A percentile compares a stretch with the other conserved stretches of the same genome.
phyloP scores from a whole-genome alignment of 2,113 vertebrate genomes.

The Archocentrus centrarchus region DNA sequence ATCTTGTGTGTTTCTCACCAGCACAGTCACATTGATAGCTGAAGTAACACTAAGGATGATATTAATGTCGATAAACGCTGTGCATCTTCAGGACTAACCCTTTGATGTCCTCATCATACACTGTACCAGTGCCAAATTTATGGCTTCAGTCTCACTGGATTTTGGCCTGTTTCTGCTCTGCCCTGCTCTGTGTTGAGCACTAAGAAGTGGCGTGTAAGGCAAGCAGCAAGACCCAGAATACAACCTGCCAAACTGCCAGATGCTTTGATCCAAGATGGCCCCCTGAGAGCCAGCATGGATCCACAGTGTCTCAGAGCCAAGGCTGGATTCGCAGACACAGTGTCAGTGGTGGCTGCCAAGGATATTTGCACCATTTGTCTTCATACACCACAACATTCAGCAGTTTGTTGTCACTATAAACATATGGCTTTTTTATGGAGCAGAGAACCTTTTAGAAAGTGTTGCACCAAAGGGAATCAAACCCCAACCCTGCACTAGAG shows the following conservation, averaged over 20 bases:
- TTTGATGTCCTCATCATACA: constrained; percentile 77
- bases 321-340: constrained; percentile 63
- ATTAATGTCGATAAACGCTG: constrained; percentile 57
- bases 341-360: constrained; percentile 61
- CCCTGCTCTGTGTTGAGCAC: constrained; percentile 56
- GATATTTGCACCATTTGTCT: constrained; percentile 76
- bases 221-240: constrained; percentile 69
- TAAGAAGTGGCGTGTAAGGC: constrained; percentile 64
- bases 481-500: not conserved
- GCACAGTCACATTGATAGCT: constrained; percentile 49
- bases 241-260: constrained; percentile 73
- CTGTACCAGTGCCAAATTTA: constrained; percentile 48
- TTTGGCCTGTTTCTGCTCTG: constrained; percentile 54
- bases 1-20: constrained; percentile 60
- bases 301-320: constrained; percentile 60
- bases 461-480: constrained; percentile 8
- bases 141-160: constrained; percentile 41
- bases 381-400: constrained; percentile 53
- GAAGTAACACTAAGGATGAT: constrained; percentile 48
- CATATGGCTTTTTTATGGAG: constrained; percentile 30
- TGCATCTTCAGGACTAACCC: constrained; percentile 60
- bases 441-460: not conserved
- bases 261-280: constrained; percentile 78
- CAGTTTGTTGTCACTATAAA: constrained; percentile 44
- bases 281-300: constrained; percentile 72